These are phyloP conservation scores for Lepilemur ruficaudatus DNA, from an alignment of 2,797 vertebrate species.

Conservation along the genomic window DNA sequence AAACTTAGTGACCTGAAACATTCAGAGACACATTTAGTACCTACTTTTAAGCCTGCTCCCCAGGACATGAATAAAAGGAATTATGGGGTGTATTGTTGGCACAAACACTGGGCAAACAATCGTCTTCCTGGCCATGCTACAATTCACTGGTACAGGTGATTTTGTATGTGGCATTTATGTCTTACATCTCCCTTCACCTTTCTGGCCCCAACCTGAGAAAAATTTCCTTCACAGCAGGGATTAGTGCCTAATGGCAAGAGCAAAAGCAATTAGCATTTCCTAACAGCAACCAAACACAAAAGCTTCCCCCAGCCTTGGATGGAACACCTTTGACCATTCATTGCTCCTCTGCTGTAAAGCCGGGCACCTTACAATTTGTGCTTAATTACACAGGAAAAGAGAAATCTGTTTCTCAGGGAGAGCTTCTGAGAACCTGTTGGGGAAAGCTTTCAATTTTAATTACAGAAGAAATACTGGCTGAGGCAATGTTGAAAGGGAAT, in stretches of 20 bases:
- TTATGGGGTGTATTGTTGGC: background rate
- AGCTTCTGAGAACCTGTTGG: conserved; percentile 67
- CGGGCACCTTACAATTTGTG: conserved; percentile 59
- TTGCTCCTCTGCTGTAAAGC: background rate
- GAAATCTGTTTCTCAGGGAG: conserved; percentile 43
- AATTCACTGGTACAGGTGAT: background rate
- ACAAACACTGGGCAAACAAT: background rate
- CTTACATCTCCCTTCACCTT: conserved; percentile 47
- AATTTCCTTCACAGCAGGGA: conserved; percentile 16
- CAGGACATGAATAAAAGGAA: conserved; percentile 23
- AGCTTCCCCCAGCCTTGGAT: background rate
- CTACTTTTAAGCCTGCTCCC: background rate
- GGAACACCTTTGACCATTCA: conserved; percentile 47
- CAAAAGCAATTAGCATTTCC: conserved; percentile 72
- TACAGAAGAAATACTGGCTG: conserved; percentile 63
- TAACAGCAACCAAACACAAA: conserved; percentile 66
- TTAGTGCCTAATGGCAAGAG: conserved; percentile 50
- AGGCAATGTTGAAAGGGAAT: conserved; percentile 53
- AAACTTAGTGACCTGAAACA: background rate
- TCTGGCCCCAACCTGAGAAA: background rate
- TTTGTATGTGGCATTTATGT: conserved; percentile 27
- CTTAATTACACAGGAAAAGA: conserved; percentile 64
- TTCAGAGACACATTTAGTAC: conserved; percentile 1
- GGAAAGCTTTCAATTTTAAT: conserved; percentile 75
- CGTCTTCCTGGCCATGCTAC: background rate